phyloP scores from a whole-genome alignment of 92 coral and sea anemone species.

The Paragorgia papillata region DNA sequence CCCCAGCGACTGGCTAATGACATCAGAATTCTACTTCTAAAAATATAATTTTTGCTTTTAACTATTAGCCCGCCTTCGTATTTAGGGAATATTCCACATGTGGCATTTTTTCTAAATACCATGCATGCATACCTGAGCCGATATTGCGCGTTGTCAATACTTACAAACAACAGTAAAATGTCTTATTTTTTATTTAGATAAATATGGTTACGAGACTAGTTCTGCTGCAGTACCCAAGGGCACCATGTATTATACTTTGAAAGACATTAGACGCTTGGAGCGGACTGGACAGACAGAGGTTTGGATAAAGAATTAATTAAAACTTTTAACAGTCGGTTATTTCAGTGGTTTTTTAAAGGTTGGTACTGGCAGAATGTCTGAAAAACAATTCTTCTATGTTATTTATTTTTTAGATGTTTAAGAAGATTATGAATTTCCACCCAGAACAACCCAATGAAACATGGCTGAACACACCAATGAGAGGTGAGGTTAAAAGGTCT shows the following conservation, averaged over 20 bases:
- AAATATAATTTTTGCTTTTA: too few species aligned
- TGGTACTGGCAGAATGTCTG: too few species aligned
- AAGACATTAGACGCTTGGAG: slow-evolving; percentile 80
- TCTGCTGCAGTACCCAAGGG: slow-evolving; percentile 53
- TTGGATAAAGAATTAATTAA: background rate
- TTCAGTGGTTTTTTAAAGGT: too few species aligned
- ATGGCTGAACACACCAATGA: slow-evolving; percentile 58
- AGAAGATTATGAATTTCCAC: slow-evolving; percentile 66
- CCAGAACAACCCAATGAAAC: slow-evolving; percentile 73
- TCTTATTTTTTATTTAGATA: slow-evolving; percentile 12
- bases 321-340: too few species aligned
- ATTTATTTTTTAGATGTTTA: slow-evolving; percentile 61
- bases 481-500: slow-evolving; percentile 7
- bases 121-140: too few species aligned
- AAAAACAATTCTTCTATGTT: background rate
- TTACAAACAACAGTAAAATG: too few species aligned
- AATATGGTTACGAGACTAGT: slow-evolving; percentile 4
- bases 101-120: too few species aligned
- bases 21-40: too few species aligned
- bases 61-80: too few species aligned
- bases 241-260: slow-evolving; percentile 91
- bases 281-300: slow-evolving; percentile 91
- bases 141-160: too few species aligned
- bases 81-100: too few species aligned
- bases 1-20: too few species aligned